Base-by-base conservation (phyloP, 2,113 vertebrate species). In the Scopus umbretta region DNA sequence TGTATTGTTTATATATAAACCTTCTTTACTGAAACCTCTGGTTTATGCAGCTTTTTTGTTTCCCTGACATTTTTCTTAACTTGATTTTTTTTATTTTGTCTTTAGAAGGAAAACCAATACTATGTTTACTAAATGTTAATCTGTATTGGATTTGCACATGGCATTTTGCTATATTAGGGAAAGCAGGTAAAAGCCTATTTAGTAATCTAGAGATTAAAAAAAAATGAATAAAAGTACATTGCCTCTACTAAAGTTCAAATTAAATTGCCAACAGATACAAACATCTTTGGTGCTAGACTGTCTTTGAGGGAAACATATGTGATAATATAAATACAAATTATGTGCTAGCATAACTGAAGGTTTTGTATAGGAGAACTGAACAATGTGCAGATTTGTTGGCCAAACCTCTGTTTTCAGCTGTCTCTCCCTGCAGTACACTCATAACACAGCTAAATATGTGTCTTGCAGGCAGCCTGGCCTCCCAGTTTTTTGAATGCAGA, bases 401-500 rank as follows among this genome's bases (percentile, higher is more conserved):
- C 29, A 26, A 3, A 25, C 25, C 9, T 76, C 30, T 78, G 23
- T 50, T 59, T 90, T 61, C 58, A 34, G 6, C 25, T 76, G 32
- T 5, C 2, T 63, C 3, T 63, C 26, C 17, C n/a, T 1, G 0
- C 8, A 25, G 6, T 16, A 15, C 14, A 10, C 7, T 74, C 61
- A 27, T 23, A 70, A 23, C 6, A 40, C 7, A 50, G 5, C 9
- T 50, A 30, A 59, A 38, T 40, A 42, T 7, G 14, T 0, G 0
- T 20, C 25, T 17, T 66, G 58, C 21, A 55, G 53, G 13, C 73
- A 89, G 30, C 18, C 22, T 45, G n/a, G 8, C 6, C 55, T 79
- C 52, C 12, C 13, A 7, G 11, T 2, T 84, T 67, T 79, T 84
- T 63, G 7, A 56, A 50, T n/a, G 8, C 7, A 66, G 34, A 43